These are phyloP conservation scores for Sciurus carolinensis DNA, from an alignment of 2,797 vertebrate species.

Conservation along the genomic window DNA sequence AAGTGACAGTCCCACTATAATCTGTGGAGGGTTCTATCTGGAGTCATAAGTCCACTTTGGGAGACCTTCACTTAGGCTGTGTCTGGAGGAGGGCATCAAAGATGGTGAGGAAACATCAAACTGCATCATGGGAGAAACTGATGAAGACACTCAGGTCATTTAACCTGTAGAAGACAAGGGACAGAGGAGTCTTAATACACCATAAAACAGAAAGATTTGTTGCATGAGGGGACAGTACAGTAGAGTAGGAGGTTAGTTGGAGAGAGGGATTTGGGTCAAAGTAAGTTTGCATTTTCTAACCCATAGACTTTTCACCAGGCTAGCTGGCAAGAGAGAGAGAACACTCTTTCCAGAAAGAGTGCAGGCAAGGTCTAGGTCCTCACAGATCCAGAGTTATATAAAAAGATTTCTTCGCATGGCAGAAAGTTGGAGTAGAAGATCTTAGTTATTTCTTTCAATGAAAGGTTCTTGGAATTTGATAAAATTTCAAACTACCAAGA, in stretches of 20 bases:
- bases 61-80: background rate
- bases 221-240: background rate
- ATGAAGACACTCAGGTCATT: background rate
- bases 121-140: background rate
- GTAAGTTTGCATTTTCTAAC: conserved; percentile 3
- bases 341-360: background rate
- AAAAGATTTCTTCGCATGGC: conserved; percentile 3
- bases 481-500: conserved; percentile 10
- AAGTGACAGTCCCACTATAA: background rate
- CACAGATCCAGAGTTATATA: background rate
- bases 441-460: background rate
- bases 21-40: background rate
- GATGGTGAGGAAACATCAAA: conserved; percentile 63
- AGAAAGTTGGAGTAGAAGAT: background rate
- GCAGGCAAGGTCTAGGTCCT: background rate
- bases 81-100: conserved; percentile 35
- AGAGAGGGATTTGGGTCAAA: background rate
- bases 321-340: background rate
- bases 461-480: conserved; percentile 33
- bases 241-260: background rate
- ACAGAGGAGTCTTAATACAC: background rate
- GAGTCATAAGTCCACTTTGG: background rate
- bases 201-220: background rate
- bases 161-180: background rate
- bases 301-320: background rate